Conservation (phyloP, 1,140 invertebrate species). For the Drosophila murphyi region DNA sequence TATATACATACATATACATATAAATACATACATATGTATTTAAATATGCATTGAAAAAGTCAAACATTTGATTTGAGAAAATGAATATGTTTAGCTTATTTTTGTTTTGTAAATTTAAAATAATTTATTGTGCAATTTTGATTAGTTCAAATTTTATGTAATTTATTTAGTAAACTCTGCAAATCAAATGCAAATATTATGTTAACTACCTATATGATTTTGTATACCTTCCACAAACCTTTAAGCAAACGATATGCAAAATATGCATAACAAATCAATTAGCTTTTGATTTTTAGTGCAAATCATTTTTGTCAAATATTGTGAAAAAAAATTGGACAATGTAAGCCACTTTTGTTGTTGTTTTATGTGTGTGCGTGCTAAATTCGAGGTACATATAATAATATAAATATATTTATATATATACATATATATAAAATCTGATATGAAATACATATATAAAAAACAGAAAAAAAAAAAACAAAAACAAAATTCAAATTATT, state of each 20-base stretch:
- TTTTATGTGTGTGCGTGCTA: conserved; percentile 75
- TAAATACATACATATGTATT: conserved; percentile 37
- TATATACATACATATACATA: conserved; percentile 49
- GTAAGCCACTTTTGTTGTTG: conserved; percentile 62
- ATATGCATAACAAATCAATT: conserved; percentile 24
- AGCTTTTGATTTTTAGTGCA: conserved; percentile 31
- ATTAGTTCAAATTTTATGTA: conserved; percentile 31
- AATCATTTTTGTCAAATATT: conserved; percentile 37
- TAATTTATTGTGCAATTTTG: conserved; percentile 26
- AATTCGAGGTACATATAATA: conserved; percentile 52
- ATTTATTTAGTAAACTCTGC: conserved; percentile 35
- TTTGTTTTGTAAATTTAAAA: conserved; percentile 10
- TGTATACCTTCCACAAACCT: conserved; percentile 30
- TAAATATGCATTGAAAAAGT: conserved; percentile 49
- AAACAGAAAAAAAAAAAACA: conserved; percentile 36
- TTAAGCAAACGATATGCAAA: conserved; percentile 33
- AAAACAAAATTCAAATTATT: conserved; percentile 77
- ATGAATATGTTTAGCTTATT: not conserved
- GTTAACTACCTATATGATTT: conserved; percentile 27
- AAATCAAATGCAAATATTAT: conserved; percentile 40
- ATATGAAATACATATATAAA: conserved; percentile 43
- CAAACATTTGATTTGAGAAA: conserved; percentile 13
- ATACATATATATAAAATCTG: conserved; percentile 50
- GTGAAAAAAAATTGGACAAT: conserved; percentile 23
- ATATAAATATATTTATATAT: conserved; percentile 33